Evolutionary conservation across 1,140 invertebrate genomes (phyloP).

Genomic region (Cataglyphis hispanica): DNA sequence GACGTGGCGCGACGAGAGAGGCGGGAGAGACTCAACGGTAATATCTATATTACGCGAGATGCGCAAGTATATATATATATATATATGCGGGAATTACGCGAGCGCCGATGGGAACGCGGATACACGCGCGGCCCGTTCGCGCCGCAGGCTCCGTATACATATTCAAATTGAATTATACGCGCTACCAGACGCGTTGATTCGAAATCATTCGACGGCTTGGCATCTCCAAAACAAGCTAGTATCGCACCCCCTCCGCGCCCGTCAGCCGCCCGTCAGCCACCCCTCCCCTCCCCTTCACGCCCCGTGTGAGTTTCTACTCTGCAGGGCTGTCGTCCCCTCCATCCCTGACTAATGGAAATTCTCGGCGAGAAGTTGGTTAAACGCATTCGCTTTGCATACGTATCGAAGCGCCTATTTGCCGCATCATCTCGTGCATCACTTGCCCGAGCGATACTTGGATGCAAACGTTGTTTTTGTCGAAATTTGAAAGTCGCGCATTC

Average conservation of each 20-base stretch:
- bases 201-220: slow-evolving; percentile 84
- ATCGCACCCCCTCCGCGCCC: slow-evolving; percentile 26
- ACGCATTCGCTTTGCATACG: slow-evolving; percentile 85
- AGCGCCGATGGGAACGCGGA: slow-evolving; percentile 41
- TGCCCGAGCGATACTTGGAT: neutral
- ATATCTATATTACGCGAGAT: slow-evolving; percentile 40
- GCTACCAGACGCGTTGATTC: slow-evolving; percentile 85
- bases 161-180: slow-evolving; percentile 87
- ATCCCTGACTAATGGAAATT: slow-evolving; percentile 82
- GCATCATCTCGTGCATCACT: slow-evolving; percentile 16
- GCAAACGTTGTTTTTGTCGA: neutral
- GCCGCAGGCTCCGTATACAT: slow-evolving; percentile 79
- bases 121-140: slow-evolving; percentile 32
- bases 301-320: slow-evolving; percentile 33
- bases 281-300: no score
- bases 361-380: slow-evolving; percentile 83
- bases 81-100: slow-evolving; percentile 47
- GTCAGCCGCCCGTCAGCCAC: slow-evolving; percentile 29
- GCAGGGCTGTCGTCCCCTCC: slow-evolving; percentile 44
- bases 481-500: slow-evolving; percentile 21
- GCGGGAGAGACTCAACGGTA: slow-evolving; percentile 15
- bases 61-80: neutral
- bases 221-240: slow-evolving; percentile 63
- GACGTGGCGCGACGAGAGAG: slow-evolving; percentile 23
- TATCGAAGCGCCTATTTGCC: slow-evolving; percentile 70